phyloP scores from a whole-genome alignment of 2,888 invertebrate genomes.

The Gibbula magus region DNA sequence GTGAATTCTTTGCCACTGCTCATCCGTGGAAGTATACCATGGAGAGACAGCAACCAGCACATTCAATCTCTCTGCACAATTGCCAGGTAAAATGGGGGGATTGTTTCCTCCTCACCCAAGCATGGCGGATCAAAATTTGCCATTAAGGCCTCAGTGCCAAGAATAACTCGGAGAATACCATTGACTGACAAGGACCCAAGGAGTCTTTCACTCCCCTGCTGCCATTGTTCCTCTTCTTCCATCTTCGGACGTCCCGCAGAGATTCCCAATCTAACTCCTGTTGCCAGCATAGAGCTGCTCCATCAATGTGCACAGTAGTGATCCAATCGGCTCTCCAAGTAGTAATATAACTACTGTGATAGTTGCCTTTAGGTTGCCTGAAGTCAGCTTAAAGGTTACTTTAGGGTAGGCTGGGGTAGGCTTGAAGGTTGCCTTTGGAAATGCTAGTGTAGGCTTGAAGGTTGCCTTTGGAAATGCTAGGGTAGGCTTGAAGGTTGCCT shows the following conservation, averaged over 20 bases:
- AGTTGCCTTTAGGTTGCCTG: too few relatives aligned
- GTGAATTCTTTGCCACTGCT: too few relatives aligned
- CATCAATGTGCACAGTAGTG: too few relatives aligned
- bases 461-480: too few relatives aligned
- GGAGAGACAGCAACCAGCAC: too few relatives aligned
- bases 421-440: not conserved
- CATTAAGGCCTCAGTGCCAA: not conserved
- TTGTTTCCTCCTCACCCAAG: not conserved
- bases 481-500: too few relatives aligned
- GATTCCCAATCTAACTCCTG: conserved; percentile 3
- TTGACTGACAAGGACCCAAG: not conserved
- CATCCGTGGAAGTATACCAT: too few relatives aligned
- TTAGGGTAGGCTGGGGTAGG: not conserved
- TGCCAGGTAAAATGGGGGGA: not conserved
- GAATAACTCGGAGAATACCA: not conserved
- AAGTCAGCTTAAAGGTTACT: too few relatives aligned
- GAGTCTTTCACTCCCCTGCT: not conserved
- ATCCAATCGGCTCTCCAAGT: too few relatives aligned
- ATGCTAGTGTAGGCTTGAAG: not conserved
- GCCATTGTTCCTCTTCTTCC: not conserved
- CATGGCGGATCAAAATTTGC: conserved; percentile 11
- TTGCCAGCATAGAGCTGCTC: not conserved
- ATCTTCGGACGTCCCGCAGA: not conserved
- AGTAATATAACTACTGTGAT: too few relatives aligned
- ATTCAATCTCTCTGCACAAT: too few relatives aligned